A percentile compares a stretch with the other conserved stretches of the same genome.
These are phyloP conservation scores for Hoplias malabaricus DNA, from an alignment of 2,113 vertebrate species.

Conservation along the genomic window DNA sequence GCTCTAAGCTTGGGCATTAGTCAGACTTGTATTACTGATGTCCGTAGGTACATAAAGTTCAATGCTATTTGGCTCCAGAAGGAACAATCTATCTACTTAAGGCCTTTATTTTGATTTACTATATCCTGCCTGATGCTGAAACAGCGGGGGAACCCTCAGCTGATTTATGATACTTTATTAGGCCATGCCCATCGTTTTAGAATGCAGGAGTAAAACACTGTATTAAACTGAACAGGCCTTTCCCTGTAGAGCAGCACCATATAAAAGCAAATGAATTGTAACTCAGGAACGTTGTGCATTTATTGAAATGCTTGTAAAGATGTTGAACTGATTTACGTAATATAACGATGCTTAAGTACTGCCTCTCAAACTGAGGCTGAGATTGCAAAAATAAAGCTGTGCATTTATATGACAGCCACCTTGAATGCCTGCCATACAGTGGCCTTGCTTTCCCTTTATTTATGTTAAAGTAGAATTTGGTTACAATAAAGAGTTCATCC, in stretches of 20 bases:
- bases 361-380: not conserved
- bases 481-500: not conserved
- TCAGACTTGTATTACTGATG: too few species aligned
- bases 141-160: not conserved
- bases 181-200: not conserved
- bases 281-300: slow-evolving; percentile 10
- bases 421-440: not conserved
- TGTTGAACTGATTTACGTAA: slow-evolving; percentile 6
- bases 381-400: slow-evolving; percentile 8
- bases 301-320: slow-evolving; percentile 36
- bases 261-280: slow-evolving; percentile 40
- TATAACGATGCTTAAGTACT: not conserved
- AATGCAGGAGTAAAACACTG: slow-evolving; percentile 9
- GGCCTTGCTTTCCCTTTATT: not conserved
- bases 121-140: slow-evolving; percentile 3
- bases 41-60: not conserved
- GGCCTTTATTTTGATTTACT: not conserved
- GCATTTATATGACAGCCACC: slow-evolving; percentile 2
- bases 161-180: slow-evolving; percentile 17
- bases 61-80: not conserved
- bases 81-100: not conserved
- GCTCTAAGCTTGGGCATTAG: too few species aligned
- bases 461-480: slow-evolving; percentile 1
- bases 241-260: slow-evolving; percentile 13
- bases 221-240: slow-evolving; percentile 17